Evolutionary conservation across 2,113 vertebrate species (phyloP).

Genomic region (Pipra filicauda): DNA sequence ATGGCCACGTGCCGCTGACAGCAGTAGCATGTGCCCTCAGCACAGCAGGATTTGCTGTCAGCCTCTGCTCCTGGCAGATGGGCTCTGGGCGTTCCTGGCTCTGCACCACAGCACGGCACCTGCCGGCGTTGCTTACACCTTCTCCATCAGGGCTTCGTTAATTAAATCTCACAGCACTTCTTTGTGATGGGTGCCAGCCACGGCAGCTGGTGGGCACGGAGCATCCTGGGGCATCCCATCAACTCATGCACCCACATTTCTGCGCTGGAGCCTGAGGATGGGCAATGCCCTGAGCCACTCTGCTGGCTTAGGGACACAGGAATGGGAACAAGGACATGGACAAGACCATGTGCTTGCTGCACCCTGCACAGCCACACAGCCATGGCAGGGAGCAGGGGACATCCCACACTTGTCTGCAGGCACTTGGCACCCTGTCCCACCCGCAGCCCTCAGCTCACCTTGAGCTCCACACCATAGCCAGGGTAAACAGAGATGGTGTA

Average conservation of each 20-base stretch:
- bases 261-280: accelerated
- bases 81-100: background rate
- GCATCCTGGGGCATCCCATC: background rate
- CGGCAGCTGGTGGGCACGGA: background rate
- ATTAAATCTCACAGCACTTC: background rate
- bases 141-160: background rate
- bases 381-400: accelerated
- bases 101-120: background rate
- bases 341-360: background rate
- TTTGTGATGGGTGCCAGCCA: background rate
- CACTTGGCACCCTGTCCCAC: background rate
- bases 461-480: constrained; percentile 93
- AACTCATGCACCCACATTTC: accelerated
- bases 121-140: background rate
- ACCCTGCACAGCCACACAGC: background rate
- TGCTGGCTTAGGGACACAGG: background rate
- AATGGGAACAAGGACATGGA: background rate
- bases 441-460: constrained; percentile 72
- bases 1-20: accelerated
- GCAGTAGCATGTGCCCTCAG: background rate
- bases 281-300: background rate
- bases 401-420: accelerated
- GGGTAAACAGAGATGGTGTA: constrained; percentile 88
- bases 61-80: background rate
- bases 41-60: background rate